Conservation (phyloP, 2,797 vertebrate genomes). For the Sarcophilus harrisii region DNA sequence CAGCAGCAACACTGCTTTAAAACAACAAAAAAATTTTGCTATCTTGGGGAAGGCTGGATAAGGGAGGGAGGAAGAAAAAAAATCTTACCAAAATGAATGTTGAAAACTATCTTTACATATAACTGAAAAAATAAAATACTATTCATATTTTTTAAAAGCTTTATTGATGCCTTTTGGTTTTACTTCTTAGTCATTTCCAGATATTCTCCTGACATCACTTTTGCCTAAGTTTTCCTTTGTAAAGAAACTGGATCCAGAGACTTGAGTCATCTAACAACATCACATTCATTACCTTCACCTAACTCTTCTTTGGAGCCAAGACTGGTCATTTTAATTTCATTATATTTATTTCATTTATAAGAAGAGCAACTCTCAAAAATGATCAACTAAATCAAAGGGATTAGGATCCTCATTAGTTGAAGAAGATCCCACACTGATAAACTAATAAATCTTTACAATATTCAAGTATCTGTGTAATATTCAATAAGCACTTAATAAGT, state of each 20-base stretch:
- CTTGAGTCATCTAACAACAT: background rate
- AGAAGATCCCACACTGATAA: background rate
- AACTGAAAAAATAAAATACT: no score
- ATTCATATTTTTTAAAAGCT: background rate
- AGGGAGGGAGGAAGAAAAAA: no score
- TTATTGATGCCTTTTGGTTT: background rate
- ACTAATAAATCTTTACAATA: background rate
- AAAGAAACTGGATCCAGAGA: background rate
- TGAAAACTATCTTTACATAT: no score
- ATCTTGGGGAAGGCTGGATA: no score
- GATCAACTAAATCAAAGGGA: background rate
- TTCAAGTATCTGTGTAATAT: background rate
- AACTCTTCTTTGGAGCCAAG: background rate
- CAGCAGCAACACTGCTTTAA: background rate
- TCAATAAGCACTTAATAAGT: background rate
- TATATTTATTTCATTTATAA: background rate
- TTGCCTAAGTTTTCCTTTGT: background rate
- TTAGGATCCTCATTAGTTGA: background rate
- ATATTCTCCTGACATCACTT: background rate
- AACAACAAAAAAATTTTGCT: background rate
- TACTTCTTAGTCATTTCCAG: background rate
- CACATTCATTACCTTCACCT: background rate
- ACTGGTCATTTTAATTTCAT: background rate
- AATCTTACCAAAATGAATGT: no score
- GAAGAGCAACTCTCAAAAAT: background rate